phyloP scores from a whole-genome alignment of 2,888 invertebrate genomes.

The Stratiomys singularior region DNA sequence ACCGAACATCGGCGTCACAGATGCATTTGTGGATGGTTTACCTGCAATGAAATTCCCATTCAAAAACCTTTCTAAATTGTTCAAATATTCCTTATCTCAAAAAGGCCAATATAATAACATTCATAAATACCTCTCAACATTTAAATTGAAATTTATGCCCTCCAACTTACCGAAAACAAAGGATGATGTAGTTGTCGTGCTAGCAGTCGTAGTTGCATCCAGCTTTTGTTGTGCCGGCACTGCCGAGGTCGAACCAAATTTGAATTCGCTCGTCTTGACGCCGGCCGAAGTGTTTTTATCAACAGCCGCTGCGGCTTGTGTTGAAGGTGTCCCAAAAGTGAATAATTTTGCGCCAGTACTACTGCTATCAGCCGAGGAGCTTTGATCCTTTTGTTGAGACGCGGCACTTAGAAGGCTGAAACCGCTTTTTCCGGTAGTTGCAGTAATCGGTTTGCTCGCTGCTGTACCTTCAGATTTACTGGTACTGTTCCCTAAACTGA shows the following conservation, averaged over 20 bases:
- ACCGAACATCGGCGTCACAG: constrained; percentile 51
- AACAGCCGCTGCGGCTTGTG: constrained; percentile 31
- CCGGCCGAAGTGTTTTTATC: constrained; percentile 26
- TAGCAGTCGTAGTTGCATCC: constrained; percentile 35
- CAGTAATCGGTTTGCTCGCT: too few species aligned
- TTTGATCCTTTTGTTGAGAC: constrained; percentile 39
- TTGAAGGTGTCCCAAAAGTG: constrained; percentile 43
- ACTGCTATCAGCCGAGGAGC: constrained; percentile 21
- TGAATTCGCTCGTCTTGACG: constrained; percentile 30
- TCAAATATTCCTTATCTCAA: neutral
- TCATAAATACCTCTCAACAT: too few species aligned
- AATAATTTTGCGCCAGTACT: constrained; percentile 28
- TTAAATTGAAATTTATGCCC: neutral
- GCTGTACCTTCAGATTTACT: neutral
- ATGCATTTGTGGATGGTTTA: constrained; percentile 33
- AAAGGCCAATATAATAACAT: too few species aligned
- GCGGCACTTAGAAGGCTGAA: neutral
- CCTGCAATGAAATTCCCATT: constrained; percentile 41
- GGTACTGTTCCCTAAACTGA: constrained; percentile 21
- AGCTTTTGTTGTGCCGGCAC: constrained; percentile 43
- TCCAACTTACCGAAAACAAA: constrained; percentile 25
- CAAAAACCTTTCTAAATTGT: neutral
- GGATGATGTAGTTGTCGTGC: constrained; percentile 49
- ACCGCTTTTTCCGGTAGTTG: neutral
- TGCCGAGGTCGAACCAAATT: constrained; percentile 48